Evolutionary conservation across 2,113 vertebrate genomes (phyloP).

Genomic region (Dipodomys stephensi): DNA sequence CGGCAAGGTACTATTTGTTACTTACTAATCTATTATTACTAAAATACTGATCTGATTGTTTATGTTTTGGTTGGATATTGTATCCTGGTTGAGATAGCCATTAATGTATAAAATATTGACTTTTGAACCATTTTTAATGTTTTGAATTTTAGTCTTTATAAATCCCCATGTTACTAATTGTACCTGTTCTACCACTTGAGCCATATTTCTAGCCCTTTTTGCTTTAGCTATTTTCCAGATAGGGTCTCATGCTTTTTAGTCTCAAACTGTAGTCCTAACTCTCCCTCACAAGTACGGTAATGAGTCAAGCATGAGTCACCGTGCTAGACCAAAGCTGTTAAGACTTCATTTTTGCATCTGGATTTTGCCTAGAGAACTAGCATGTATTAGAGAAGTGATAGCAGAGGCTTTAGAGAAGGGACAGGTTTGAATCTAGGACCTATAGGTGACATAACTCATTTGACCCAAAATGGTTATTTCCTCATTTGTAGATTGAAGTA

Average conservation of each 20-base stretch:
- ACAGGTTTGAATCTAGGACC: neutral
- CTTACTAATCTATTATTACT: neutral
- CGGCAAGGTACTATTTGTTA: neutral
- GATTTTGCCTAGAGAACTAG: neutral
- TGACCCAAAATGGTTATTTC: neutral
- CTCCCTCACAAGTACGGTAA: too few species aligned
- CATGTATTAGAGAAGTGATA: neutral
- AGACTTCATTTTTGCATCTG: neutral
- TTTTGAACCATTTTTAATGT: neutral
- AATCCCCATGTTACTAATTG: neutral
- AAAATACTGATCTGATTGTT: neutral
- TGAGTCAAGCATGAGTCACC: too few species aligned
- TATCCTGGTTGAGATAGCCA: neutral
- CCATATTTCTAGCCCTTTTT: too few species aligned
- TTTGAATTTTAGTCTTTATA: neutral
- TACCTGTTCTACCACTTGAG: neutral
- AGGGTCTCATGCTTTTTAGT: too few species aligned
- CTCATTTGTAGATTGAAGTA: slow-evolving; percentile 48
- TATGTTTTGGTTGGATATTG: neutral
- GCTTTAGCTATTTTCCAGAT: too few species aligned
- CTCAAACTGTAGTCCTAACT: too few species aligned
- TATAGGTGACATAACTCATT: neutral
- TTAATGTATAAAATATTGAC: neutral
- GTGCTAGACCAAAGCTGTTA: too few species aligned
- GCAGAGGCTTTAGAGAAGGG: neutral